Conservation (phyloP, 92 coral and sea anemone species). For the Umimayanthus kanabou region DNA sequence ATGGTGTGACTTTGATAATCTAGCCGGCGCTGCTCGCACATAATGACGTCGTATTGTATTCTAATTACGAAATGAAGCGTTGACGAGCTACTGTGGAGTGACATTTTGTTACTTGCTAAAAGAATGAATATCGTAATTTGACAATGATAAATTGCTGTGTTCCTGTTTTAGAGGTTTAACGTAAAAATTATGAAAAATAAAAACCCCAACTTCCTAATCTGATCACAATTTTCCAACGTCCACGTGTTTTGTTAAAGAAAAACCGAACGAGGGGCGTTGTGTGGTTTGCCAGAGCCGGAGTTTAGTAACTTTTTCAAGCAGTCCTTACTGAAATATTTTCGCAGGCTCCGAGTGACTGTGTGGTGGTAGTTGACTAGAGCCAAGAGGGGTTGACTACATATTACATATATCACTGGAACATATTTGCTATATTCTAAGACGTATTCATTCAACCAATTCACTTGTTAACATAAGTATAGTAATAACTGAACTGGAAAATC, state of each 20-base stretch:
- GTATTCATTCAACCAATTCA: too few species aligned
- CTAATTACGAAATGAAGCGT: not conserved
- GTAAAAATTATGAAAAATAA: not conserved
- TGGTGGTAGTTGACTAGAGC: too few species aligned
- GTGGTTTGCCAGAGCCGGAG: not conserved
- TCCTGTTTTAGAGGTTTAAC: constrained; percentile 18
- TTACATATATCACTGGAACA: too few species aligned
- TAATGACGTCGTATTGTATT: not conserved
- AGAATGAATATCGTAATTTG: not conserved
- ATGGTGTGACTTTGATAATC: constrained; percentile 1
- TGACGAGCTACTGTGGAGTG: not conserved
- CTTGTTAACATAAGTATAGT: too few species aligned
- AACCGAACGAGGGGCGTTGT: not conserved
- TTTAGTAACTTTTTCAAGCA: not conserved
- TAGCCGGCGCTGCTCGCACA: constrained; percentile 2
- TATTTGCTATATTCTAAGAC: too few species aligned
- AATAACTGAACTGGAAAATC: too few species aligned
- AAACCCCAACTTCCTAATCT: constrained; percentile 27
- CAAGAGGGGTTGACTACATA: too few species aligned
- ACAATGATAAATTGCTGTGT: constrained; percentile 31
- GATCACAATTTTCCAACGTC: not conserved
- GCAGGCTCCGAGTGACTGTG: not conserved
- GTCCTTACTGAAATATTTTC: not conserved
- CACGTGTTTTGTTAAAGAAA: not conserved
- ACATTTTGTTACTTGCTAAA: not conserved